A percentile compares a stretch with the other conserved stretches of the same genome.
Conservation (phyloP, 2,888 invertebrate species). For the Homarus gammarus region DNA sequence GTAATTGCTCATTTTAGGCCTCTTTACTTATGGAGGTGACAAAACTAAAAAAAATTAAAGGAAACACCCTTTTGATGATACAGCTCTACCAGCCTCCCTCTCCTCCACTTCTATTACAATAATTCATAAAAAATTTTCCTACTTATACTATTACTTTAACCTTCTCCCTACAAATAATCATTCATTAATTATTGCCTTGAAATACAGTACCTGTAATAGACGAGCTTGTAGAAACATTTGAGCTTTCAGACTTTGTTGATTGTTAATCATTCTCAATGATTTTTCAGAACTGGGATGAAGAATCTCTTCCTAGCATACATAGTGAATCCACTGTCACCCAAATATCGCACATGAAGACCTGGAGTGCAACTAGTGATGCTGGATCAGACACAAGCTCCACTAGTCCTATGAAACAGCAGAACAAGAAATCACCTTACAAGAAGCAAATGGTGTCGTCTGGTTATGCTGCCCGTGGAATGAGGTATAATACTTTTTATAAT, state of each 20-base stretch:
- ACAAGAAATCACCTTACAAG: conserved; percentile 18
- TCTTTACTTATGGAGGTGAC: too few relatives aligned
- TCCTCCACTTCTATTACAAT: too few relatives aligned
- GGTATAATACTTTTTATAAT: neutral
- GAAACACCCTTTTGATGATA: too few relatives aligned
- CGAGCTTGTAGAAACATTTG: too few relatives aligned
- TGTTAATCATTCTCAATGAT: neutral
- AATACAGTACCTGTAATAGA: too few relatives aligned
- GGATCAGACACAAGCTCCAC: neutral
- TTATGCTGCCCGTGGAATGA: conserved; percentile 3
- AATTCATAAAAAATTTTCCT: too few relatives aligned
- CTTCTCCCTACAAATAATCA: too few relatives aligned
- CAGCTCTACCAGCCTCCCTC: too few relatives aligned
- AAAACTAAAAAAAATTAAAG: too few relatives aligned
- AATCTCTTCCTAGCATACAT: conserved; percentile 88
- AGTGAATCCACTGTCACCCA: conserved; percentile 50
- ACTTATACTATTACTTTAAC: too few relatives aligned
- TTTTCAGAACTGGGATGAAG: conserved; percentile 89
- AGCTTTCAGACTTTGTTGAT: too few relatives aligned
- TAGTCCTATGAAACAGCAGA: conserved; percentile 17
- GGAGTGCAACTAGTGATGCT: conserved; percentile 17
- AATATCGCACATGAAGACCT: conserved; percentile 43
- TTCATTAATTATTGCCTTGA: neutral
- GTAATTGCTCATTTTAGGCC: too few relatives aligned
- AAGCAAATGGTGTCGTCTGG: conserved; percentile 2